Evolutionary conservation across 1,140 invertebrate species (phyloP), one percentile per base, ranked within the genome.

Genomic region (Achatina immaculata): DNA sequence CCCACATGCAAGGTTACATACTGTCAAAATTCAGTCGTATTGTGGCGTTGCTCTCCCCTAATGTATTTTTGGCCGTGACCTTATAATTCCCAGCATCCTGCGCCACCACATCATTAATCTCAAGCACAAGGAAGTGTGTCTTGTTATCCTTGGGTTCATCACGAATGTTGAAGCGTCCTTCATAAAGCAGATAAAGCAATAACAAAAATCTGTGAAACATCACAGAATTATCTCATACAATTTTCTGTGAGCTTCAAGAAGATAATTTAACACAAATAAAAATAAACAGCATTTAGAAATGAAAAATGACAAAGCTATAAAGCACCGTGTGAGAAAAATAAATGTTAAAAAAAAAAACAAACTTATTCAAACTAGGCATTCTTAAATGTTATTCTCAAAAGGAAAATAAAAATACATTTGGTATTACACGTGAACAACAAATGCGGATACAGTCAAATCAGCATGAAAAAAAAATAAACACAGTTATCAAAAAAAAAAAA

Each of bases 21-120:
- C 88, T 85, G 97, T 99, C 97, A 93, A 99, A 99, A 92, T 99
- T 99, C 86, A 99, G 95, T 86, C 98, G 96, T 93, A 99, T 99
- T 92, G 99, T 99, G 86, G 98, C 98, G 94, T 99, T 99, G 93
- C 97, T 99, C 93, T 99, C 98, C 91, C 98, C 98, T 90, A 95
- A 96, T 90, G 95, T 94, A 94, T 99, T 99, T 93, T 98, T 97
- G 82, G 98, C 98, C 92, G 99, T 99, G 93, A 98, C 99, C 89
- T 97, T 94, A 93, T 99, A 99, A 92, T 98, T 98, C 82, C 98
- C 98, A 86, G 97, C 98, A 91, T 99, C 98, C 88, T 96, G 95
- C 87, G 95, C 95, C 73, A 95, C 96, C 31, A 99, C 98, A 92
- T 96, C 95, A 87, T 94, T 94, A 87, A 99, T 97, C 93, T 97